Evolutionary conservation across 2,797 vertebrate species (phyloP), one percentile per base, ranked within the genome.

Genomic region (Hapalemur alaotrensis): DNA sequence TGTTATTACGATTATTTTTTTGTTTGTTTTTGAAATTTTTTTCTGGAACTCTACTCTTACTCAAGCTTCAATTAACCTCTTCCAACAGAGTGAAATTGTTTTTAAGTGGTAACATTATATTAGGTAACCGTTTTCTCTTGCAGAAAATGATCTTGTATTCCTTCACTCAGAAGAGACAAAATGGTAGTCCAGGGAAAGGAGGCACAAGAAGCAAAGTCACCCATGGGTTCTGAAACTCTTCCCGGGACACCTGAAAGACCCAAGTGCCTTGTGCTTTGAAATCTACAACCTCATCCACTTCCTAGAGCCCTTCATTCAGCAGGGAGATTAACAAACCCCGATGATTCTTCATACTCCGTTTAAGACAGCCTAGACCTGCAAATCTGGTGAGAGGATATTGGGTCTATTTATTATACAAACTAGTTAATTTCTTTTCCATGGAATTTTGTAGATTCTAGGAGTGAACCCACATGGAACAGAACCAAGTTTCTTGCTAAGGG

Each of bases 401-500:
- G 17, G 28, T 80, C 32, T 94, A 13, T 78, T 73, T 73, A 75
- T 93, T 93, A 95, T 15, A 91, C 89, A 84, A 95, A 95, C 89
- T 70, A 86, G 43, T 94, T 81, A 67, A 76, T 92, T 95, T 96
- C 78, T 89, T 95, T 80, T 92, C 90, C 61, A 67, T 81, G 76
- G 25, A 89, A 23, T 78, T 91, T 83, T 94, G 46, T 78, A 23
- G 65, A 84, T 95, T 96, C 65, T 86, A 92, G 80, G 78, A 94
- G 79, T 54, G 81, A 95, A 75, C 72, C 52, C 70, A 61, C 23
- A 59, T 94, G 96, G 94, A 97, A 88, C 8, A 82, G 67, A 80
- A 91, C 87, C 97, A 96, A 97, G 35, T 93, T 96, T 95, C 94
- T 96, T 82, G 79, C 91, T 73, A 94, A 88, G 67, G 84, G 52